Conservation (phyloP, 2,888 invertebrate genomes). For the Petrolisthes manimaculis region DNA sequence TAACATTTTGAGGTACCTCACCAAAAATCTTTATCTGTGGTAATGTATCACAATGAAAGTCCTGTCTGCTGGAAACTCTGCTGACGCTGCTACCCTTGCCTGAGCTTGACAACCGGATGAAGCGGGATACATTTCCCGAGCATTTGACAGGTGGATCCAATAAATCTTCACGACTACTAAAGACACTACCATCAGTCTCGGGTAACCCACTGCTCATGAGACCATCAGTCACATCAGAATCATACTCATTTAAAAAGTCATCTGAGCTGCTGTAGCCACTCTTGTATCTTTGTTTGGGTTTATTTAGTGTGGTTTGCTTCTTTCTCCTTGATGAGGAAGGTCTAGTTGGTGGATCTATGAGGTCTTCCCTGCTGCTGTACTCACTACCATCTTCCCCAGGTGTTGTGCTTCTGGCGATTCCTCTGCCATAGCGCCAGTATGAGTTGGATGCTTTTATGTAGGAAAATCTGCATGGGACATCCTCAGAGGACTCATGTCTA, state of each 20-base stretch:
- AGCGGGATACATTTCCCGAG: slow-evolving; percentile 37
- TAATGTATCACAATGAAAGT: background rate
- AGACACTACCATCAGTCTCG: slow-evolving; percentile 55
- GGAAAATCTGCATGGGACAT: slow-evolving; percentile 34
- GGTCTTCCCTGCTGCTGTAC: slow-evolving; percentile 43
- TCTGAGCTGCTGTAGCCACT: slow-evolving; percentile 49
- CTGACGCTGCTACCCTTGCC: slow-evolving; percentile 26
- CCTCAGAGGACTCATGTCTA: background rate
- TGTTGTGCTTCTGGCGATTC: background rate
- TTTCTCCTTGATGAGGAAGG: slow-evolving; percentile 19
- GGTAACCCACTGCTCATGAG: slow-evolving; percentile 41
- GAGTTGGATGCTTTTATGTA: slow-evolving; percentile 50
- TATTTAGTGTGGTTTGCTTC: background rate
- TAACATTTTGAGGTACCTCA: background rate
- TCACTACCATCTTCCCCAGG: slow-evolving; percentile 22
- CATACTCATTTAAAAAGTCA: slow-evolving; percentile 42
- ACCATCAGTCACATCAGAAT: slow-evolving; percentile 42
- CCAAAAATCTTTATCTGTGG: slow-evolving; percentile 6
- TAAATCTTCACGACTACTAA: slow-evolving; percentile 51
- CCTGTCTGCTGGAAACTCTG: background rate
- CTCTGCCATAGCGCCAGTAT: slow-evolving; percentile 29
- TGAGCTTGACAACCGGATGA: slow-evolving; percentile 31
- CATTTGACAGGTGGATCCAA: slow-evolving; percentile 18
- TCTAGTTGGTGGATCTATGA: slow-evolving; percentile 19
- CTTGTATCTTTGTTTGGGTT: background rate